Evolutionary conservation across 1,140 invertebrate genomes (phyloP), one percentile per base, ranked within the genome.

Genomic region (Sycobia sp.): DNA sequence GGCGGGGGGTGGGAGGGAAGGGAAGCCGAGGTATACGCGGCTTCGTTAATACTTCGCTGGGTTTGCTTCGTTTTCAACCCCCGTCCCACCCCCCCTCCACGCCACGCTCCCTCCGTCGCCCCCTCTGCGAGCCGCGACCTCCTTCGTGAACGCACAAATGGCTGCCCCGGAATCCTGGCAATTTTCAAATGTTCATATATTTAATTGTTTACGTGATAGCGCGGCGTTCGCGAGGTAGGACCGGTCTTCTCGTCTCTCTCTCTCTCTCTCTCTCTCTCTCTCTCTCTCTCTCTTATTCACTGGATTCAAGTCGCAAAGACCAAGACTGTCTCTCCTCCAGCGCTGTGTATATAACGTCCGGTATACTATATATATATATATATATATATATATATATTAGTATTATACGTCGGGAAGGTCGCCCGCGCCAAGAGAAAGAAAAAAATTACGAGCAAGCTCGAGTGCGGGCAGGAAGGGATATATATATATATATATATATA

Each of bases 181-280:
- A 61, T 61, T 61, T 54, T 54, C 59, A 54, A 61, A 54, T 46
- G 59, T 54, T 62, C 59, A 44, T 62, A 62, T 46, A 38, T 54
- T 62, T 54, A 54, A 54, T 54, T 62, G 59, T 62, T 54, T 53
- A 53, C 49, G 59, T 38, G 59, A 23, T 18, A 36, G 47, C 23
- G 22, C 27, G 47, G 43, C 32, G 46, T 29, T 38, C n/a, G 56
- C 20, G 34, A 36, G 43, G 13, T 20, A 34, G 43, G 29, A 27
- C 38, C 36, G 8, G 20, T n/a, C n/a, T n/a, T n/a, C n/a, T n/a
- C n/a, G n/a, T n/a, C n/a, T n/a, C n/a, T n/a, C n/a, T n/a, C n/a
- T n/a, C n/a, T n/a, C n/a, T n/a, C n/a, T n/a, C n/a, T n/a, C n/a
- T n/a, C n/a, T n/a, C n/a, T n/a, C n/a, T n/a, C n/a, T n/a, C n/a